These are phyloP conservation scores for Dendrolimus kikuchii DNA, from an alignment of 1,140 invertebrate species.

Conservation along the genomic window DNA sequence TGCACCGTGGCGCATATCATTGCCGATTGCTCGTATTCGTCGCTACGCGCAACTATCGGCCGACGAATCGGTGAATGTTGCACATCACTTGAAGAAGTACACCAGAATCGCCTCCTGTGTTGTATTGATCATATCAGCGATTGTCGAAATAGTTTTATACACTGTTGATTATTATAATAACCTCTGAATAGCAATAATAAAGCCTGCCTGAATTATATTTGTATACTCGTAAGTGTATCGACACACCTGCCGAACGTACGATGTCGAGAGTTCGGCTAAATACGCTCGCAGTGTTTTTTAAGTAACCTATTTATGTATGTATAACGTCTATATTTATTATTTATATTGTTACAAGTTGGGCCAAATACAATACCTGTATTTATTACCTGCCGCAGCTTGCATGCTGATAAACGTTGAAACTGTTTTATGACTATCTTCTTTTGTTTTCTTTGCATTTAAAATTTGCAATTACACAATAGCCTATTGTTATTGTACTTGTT, in stretches of 20 bases:
- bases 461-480: too few species aligned
- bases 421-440: too few species aligned
- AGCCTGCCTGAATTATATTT: not conserved
- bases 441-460: too few species aligned
- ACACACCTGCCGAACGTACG: not conserved
- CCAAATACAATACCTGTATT: too few species aligned
- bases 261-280: too few species aligned
- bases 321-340: too few species aligned
- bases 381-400: too few species aligned
- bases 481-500: too few species aligned
- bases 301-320: too few species aligned
- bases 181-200: conserved; percentile 3
- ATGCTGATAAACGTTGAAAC: too few species aligned
- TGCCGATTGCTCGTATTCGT: conserved; percentile 21
- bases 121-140: conserved; percentile 29
- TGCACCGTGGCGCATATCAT: conserved; percentile 24
- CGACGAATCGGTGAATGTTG: conserved; percentile 6
- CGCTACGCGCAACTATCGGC: conserved; percentile 14
- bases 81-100: conserved; percentile 29
- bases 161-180: conserved; percentile 26
- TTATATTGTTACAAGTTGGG: too few species aligned
- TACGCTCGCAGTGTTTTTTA: too few species aligned
- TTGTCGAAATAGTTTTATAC: conserved; percentile 40
- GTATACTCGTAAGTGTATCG: conserved; percentile 1
- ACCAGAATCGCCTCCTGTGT: conserved; percentile 31